Evolutionary conservation across 2,888 invertebrate genomes (phyloP), one percentile per base, ranked within the genome.

Genomic region (Leptothorax acervorum): DNA sequence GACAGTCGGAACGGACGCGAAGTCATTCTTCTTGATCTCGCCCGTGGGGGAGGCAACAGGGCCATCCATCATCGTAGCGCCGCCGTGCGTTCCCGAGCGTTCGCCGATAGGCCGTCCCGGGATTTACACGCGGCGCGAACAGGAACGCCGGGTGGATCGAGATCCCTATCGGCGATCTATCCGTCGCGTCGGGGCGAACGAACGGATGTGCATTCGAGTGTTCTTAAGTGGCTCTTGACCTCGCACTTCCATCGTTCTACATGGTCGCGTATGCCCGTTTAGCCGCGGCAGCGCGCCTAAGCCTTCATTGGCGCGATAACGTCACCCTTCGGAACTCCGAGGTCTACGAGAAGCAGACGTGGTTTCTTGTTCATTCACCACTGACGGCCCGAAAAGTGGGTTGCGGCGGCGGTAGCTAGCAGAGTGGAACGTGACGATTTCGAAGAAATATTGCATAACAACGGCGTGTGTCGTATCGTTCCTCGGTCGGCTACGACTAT

Each of bases 211-310:
- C 86, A 87, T 87, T 83, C 66, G 83, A 85, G 79, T 86, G 85
- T 76, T 89, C 86, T 82, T 87, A 90, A 90, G 89, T 90, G 90
- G 85, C 88, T 90, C 89, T 90, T 89, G 90, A 90, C 90, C 90
- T 90, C 86, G 86, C 89, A 81, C 86, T 86, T 89, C 84, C 76
- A 82, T 75, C 83, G 83, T 81, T 85, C 85, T 85, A 87, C 81
- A 79, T 74, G 71, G 62, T 57, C 65, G 76, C 51, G 82, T 31
- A 68, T 48, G 31, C 82, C 51, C 48, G 78, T 83, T 63, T 83
- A 84, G 70, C 83, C 81, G 65, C 86, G 74, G 15, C 39, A 42
- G 35, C 35, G 42, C 57, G 60, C 57, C 66, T 57, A 63, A 83
- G 83, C 42, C 82, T 82, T 86, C 84, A 76, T 85, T 70, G 55